phyloP scores from a whole-genome alignment of 35 echinoderm and acorn worm genomes.

The Lytechinus pictus region DNA sequence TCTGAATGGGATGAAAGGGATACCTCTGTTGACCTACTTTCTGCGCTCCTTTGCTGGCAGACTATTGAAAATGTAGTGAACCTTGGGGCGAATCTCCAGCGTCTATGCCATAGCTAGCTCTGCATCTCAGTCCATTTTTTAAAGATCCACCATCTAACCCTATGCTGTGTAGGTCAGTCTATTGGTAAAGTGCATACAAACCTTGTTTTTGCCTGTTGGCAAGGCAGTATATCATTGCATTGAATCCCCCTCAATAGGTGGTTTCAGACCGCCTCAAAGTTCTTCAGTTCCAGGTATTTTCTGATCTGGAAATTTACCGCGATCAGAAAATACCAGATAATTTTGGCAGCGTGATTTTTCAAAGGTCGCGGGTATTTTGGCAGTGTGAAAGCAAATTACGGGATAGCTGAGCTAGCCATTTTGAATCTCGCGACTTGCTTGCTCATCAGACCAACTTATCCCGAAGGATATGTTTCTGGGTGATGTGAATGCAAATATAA shows the following conservation, averaged over 20 bases:
- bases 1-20: background rate
- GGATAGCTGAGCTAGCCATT: too few species aligned
- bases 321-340: too few species aligned
- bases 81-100: background rate
- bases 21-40: constrained; percentile 11
- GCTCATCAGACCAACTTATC: too few species aligned
- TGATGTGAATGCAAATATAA: too few species aligned
- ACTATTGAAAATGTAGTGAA: constrained; percentile 1
- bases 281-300: too few species aligned
- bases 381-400: too few species aligned
- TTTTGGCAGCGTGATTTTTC: too few species aligned
- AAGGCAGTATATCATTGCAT: background rate
- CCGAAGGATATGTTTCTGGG: too few species aligned
- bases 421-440: too few species aligned
- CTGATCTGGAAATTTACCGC: too few species aligned
- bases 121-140: background rate
- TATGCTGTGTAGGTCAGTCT: background rate
- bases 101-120: background rate
- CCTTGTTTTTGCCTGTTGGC: background rate
- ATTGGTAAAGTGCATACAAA: background rate
- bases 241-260: background rate
- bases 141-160: background rate
- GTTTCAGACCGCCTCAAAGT: too few species aligned
- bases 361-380: too few species aligned
- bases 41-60: background rate